phyloP scores from a whole-genome alignment of 2,888 invertebrate genomes.

The Nasonia oneida region DNA sequence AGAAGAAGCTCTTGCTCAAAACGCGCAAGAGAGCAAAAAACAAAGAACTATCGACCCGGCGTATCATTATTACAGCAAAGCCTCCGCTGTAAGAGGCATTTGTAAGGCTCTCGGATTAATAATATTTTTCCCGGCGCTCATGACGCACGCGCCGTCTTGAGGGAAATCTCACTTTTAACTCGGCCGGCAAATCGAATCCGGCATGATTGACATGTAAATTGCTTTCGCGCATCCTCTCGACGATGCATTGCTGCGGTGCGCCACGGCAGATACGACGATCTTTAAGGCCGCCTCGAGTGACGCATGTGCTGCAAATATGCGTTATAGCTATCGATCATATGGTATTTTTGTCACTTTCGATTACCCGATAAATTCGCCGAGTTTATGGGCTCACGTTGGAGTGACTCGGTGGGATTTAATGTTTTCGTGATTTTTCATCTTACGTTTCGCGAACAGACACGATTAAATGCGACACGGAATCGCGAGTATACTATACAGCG shows the following conservation, averaged over 20 bases:
- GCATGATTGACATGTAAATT: slow-evolving; percentile 59
- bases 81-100: neutral
- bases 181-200: slow-evolving; percentile 51
- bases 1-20: neutral
- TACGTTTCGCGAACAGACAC: neutral
- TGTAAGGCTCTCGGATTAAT: slow-evolving; percentile 39
- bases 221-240: neutral
- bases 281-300: neutral
- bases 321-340: slow-evolving; percentile 38
- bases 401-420: neutral
- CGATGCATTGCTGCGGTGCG: neutral
- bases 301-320: neutral
- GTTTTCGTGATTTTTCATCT: no score
- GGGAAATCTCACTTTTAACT: slow-evolving; percentile 51
- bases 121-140: slow-evolving; percentile 26
- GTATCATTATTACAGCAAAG: neutral
- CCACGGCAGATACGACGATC: neutral
- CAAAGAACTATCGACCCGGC: neutral
- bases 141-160: slow-evolving; percentile 8
- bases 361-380: neutral
- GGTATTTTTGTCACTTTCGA: slow-evolving; percentile 7
- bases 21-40: neutral
- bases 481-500: neutral
- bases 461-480: no score
- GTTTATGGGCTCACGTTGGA: neutral